These are phyloP conservation scores for Clarias platycephalus DNA, from an alignment of 2,797 vertebrate genomes.

Conservation along the genomic window DNA sequence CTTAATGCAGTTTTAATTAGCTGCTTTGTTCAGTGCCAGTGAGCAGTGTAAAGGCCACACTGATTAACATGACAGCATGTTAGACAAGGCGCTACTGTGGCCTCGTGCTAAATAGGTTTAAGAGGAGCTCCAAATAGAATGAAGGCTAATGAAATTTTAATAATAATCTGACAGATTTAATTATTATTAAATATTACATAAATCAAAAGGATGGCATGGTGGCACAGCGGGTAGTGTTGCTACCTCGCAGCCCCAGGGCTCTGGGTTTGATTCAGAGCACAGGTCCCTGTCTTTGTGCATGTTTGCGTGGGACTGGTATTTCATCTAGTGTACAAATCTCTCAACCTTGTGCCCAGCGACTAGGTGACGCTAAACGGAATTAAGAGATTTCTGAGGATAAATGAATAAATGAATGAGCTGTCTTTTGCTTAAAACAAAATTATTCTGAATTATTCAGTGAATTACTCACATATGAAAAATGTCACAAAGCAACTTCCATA, in stretches of 20 bases:
- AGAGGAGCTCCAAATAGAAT: conserved; percentile 17
- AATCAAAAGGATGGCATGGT: conserved; percentile 14
- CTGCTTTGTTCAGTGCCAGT: background rate
- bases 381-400: background rate
- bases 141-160: conserved; percentile 3
- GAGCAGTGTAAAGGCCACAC: background rate
- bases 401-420: background rate
- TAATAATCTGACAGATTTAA: conserved; percentile 20
- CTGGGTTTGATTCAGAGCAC: background rate
- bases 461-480: background rate
- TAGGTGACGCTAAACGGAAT: background rate
- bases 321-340: background rate
- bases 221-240: background rate
- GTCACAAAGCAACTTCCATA: background rate
- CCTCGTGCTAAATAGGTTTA: background rate
- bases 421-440: background rate
- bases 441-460: background rate
- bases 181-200: conserved; percentile 22
- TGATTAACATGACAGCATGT: conserved; percentile 1
- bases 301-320: background rate
- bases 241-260: background rate
- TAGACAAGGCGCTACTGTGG: background rate
- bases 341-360: background rate
- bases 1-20: background rate
- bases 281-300: background rate